phyloP scores from a whole-genome alignment of 2,888 invertebrate species.

The Pristionchus exspectatus region DNA sequence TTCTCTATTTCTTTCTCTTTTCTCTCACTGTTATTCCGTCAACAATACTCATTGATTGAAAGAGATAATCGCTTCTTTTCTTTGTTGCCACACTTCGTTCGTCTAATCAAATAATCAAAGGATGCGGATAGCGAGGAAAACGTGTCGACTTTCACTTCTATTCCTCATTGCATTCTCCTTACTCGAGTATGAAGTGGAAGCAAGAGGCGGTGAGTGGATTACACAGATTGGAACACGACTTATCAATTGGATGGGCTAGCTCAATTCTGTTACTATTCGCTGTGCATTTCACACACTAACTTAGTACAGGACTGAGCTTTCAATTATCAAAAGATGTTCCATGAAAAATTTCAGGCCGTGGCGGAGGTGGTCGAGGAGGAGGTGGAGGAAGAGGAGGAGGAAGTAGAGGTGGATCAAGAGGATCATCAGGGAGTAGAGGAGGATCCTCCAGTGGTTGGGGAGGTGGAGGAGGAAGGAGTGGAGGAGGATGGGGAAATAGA shows the following conservation, averaged over 20 bases:
- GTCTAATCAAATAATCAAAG: neutral
- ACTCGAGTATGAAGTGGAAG: neutral
- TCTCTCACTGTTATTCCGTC: neutral
- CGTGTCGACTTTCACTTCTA: neutral
- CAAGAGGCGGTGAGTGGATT: neutral
- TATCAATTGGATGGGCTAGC: neutral
- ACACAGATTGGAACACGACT: neutral
- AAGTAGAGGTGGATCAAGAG: neutral
- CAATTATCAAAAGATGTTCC: neutral
- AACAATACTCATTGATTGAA: constrained; percentile 19
- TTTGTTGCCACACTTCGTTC: neutral
- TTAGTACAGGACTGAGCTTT: neutral
- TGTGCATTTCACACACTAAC: neutral
- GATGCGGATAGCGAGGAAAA: neutral
- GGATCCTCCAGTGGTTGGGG: neutral
- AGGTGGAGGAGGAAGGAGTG: neutral
- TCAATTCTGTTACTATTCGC: neutral
- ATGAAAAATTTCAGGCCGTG: neutral
- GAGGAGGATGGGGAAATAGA: neutral
- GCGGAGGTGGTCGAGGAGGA: neutral
- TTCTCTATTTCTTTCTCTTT: neutral
- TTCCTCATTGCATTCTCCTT: neutral
- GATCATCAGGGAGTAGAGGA: neutral
- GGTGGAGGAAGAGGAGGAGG: constrained; percentile 4
- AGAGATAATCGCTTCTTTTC: neutral